Conservation (phyloP, 2,888 invertebrate species). For the Notodonta dromedarius region DNA sequence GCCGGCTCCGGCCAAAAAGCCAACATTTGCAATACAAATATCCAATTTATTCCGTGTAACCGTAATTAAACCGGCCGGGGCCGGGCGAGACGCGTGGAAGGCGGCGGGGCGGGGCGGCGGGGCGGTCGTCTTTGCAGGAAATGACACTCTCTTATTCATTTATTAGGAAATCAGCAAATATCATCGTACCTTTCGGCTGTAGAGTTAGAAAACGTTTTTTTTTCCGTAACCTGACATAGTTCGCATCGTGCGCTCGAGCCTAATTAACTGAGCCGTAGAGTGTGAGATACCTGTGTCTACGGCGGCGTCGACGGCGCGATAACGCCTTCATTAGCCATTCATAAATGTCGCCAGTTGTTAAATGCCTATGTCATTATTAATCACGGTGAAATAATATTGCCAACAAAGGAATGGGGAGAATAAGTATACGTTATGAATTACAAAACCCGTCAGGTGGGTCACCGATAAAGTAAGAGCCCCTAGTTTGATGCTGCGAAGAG, state of each 20-base stretch:
- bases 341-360: neutral
- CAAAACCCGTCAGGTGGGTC: too few species aligned
- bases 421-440: neutral
- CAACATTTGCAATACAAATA: constrained; percentile 12
- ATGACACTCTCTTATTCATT: neutral
- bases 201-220: neutral
- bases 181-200: neutral
- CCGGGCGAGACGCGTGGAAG: neutral
- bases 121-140: neutral
- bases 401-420: neutral
- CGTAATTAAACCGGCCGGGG: neutral
- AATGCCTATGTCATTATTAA: neutral
- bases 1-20: constrained; percentile 1
- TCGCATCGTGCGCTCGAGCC: neutral
- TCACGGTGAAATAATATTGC: neutral
- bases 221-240: neutral
- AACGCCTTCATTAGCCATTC: neutral
- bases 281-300: neutral
- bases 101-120: neutral
- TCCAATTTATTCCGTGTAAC: constrained; percentile 7
- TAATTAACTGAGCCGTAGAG: neutral
- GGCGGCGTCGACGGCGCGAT: neutral
- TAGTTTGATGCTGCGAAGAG: neutral
- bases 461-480: neutral
- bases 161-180: constrained; percentile 3